These are phyloP conservation scores for Columba livia DNA, from an alignment of 2,113 vertebrate genomes.

Conservation along the genomic window DNA sequence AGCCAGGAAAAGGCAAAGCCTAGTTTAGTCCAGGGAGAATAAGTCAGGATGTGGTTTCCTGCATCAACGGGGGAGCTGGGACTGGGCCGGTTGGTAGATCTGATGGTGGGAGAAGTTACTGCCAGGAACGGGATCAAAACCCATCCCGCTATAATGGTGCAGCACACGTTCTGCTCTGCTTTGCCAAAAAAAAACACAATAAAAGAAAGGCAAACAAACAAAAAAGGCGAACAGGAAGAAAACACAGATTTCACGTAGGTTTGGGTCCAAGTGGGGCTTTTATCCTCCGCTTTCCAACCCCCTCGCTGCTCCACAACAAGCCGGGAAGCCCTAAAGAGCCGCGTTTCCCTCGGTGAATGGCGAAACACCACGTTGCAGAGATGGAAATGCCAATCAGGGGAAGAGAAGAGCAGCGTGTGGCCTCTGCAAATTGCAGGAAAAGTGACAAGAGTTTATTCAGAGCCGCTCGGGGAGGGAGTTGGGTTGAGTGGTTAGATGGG, in stretches of 20 bases:
- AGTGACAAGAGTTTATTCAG: conserved; percentile 2
- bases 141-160: fast-evolving
- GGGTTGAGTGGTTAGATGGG: background rate
- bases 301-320: fast-evolving
- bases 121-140: background rate
- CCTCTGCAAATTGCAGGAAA: background rate
- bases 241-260: background rate
- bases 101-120: background rate
- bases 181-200: background rate
- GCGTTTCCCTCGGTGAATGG: fast-evolving
- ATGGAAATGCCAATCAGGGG: conserved; percentile 8
- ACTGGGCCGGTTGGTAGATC: background rate
- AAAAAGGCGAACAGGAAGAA: background rate
- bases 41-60: background rate
- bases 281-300: background rate
- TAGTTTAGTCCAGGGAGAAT: background rate
- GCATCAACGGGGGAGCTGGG: background rate
- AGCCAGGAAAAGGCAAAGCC: background rate
- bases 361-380: background rate
- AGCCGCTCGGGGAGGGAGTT: background rate
- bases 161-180: background rate
- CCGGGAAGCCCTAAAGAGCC: background rate
- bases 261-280: background rate
- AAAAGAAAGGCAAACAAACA: fast-evolving
- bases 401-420: conserved; percentile 14